Conservation (phyloP, 2,888 invertebrate species). For the Dendrolimus houi region DNA sequence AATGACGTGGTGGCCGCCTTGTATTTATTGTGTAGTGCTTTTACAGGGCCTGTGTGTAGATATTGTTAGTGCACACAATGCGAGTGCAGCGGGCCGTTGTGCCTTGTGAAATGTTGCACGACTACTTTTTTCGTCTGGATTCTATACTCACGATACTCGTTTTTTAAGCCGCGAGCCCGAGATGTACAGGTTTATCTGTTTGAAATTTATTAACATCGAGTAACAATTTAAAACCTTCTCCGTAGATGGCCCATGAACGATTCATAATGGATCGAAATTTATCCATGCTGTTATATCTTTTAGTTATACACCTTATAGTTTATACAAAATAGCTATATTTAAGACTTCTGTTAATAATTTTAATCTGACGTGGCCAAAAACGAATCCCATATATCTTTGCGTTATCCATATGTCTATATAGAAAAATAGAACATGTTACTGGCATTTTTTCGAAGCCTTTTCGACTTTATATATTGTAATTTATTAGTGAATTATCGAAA, state of each 20-base stretch:
- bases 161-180: constrained; percentile 71
- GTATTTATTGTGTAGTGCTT: constrained; percentile 61
- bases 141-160: constrained; percentile 70
- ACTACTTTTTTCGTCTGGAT: constrained; percentile 77
- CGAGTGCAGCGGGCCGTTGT: constrained; percentile 71
- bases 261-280: constrained; percentile 64
- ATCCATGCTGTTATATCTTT: background rate
- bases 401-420: too few species aligned
- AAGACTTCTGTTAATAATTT: too few species aligned
- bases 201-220: constrained; percentile 76
- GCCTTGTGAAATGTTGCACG: constrained; percentile 75
- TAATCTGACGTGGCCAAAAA: too few species aligned
- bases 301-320: too few species aligned
- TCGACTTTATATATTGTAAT: too few species aligned
- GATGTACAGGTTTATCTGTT: constrained; percentile 76
- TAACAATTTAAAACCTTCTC: constrained; percentile 74
- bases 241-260: constrained; percentile 59
- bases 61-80: constrained; percentile 73
- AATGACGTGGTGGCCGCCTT: constrained; percentile 57
- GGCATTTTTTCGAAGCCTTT: too few species aligned
- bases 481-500: too few species aligned
- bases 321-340: too few species aligned
- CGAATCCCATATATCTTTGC: too few species aligned
- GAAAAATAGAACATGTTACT: too few species aligned
- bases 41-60: constrained; percentile 39